These are phyloP conservation scores for Homalodisca vitripennis DNA, from an alignment of 1,140 invertebrate genomes.

Conservation along the genomic window DNA sequence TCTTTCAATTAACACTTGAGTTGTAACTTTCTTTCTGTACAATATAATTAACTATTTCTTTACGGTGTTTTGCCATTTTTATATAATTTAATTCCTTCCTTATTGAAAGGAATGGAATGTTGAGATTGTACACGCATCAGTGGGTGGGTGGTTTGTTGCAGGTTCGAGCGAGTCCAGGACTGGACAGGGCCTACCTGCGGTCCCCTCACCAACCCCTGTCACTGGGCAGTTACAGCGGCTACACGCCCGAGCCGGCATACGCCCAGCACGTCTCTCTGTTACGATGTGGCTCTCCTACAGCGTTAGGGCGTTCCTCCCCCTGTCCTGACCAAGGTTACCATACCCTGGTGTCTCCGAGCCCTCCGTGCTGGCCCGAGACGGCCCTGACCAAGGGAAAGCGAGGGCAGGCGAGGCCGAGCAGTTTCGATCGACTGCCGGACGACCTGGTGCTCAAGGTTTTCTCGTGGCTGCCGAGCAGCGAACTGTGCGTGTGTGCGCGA, in stretches of 20 bases:
- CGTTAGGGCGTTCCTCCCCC: constrained; percentile 47
- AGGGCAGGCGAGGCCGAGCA: constrained; percentile 24
- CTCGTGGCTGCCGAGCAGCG: constrained; percentile 70
- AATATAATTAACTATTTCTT: too few relatives aligned
- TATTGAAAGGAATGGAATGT: too few relatives aligned
- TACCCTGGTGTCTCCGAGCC: constrained; percentile 62
- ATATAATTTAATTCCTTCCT: too few relatives aligned
- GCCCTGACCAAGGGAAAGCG: constrained; percentile 26
- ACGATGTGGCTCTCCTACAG: constrained; percentile 34
- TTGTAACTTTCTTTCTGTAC: too few relatives aligned
- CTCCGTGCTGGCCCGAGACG: constrained; percentile 37
- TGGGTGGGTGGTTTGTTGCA: too few relatives aligned
- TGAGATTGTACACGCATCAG: too few relatives aligned
- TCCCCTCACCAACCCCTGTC: constrained; percentile 1
- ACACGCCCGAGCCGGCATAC: too few relatives aligned
- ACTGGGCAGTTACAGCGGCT: constrained; percentile 25
- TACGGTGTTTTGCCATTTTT: too few relatives aligned
- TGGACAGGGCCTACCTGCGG: constrained; percentile 9
- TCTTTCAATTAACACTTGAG: too few relatives aligned
- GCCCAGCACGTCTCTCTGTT: constrained; percentile 32
- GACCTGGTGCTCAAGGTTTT: constrained; percentile 63
- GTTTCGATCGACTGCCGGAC: constrained; percentile 54
- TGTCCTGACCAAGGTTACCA: constrained; percentile 74
- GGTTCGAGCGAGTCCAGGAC: too few relatives aligned
- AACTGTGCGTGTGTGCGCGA: constrained; percentile 73